phyloP scores from a whole-genome alignment of 2,888 invertebrate species.

The Belgica antarctica region DNA sequence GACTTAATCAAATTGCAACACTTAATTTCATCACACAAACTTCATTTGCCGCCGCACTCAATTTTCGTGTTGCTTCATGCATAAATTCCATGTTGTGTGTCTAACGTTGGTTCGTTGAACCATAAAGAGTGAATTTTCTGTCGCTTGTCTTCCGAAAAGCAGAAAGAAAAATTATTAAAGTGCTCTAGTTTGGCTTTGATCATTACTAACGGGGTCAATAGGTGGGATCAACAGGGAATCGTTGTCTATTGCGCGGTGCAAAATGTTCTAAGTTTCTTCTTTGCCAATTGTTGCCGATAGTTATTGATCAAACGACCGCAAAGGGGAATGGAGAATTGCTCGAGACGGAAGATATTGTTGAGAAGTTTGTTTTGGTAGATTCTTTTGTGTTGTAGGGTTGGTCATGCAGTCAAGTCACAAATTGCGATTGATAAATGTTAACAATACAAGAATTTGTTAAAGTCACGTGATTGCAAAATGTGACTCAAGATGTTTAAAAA shows the following conservation, averaged over 20 bases:
- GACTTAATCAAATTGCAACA: neutral
- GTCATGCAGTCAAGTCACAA: too few relatives aligned
- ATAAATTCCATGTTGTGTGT: conserved; percentile 2
- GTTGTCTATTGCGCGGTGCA: neutral
- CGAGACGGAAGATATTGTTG: neutral
- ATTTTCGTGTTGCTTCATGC: neutral
- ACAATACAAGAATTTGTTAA: too few relatives aligned
- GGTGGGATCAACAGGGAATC: neutral
- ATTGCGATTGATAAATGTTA: too few relatives aligned
- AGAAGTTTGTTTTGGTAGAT: neutral
- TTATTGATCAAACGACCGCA: conserved; percentile 1
- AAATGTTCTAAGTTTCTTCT: too few relatives aligned
- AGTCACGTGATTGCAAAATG: too few relatives aligned
- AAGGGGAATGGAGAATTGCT: neutral
- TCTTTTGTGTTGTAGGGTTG: neutral
- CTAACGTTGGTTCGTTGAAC: conserved; percentile 19
- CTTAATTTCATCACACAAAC: neutral
- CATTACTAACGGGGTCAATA: neutral
- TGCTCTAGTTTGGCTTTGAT: neutral
- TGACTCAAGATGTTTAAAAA: too few relatives aligned
- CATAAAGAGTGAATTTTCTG: neutral
- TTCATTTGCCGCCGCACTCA: neutral
- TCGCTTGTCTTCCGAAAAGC: too few relatives aligned
- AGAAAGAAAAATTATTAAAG: too few relatives aligned
- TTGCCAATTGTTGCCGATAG: too few relatives aligned